Percentiles rank a stretch among this genome's conserved stretches.
These are phyloP conservation scores for Acanthochromis polyacanthus DNA, from an alignment of 2,113 vertebrate species.

Conservation along the genomic window DNA sequence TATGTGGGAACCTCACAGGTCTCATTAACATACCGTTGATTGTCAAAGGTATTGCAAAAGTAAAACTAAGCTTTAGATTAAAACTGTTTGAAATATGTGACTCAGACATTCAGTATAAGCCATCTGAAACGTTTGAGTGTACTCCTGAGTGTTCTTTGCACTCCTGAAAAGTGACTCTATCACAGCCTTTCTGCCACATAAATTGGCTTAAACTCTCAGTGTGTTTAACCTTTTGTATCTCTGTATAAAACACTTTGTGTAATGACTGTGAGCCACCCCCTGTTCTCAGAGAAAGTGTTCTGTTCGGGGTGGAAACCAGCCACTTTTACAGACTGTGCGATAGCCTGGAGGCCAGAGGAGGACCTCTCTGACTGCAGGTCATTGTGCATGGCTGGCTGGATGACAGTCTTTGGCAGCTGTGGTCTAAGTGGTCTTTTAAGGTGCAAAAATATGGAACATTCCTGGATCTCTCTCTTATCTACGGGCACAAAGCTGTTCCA, in stretches of 20 bases:
- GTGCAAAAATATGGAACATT: conserved; percentile 30
- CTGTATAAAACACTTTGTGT: conserved; percentile 5
- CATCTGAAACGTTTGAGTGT: neutral
- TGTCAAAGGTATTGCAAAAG: too few relatives aligned
- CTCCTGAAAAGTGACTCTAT: neutral
- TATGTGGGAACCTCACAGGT: too few relatives aligned
- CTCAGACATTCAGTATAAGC: neutral
- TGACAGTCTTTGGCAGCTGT: conserved; percentile 68
- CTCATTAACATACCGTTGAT: too few relatives aligned
- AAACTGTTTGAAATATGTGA: too few relatives aligned
- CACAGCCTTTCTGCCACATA: neutral
- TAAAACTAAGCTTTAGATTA: too few relatives aligned
- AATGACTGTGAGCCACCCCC: conserved; percentile 12
- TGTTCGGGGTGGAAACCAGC: conserved; percentile 22
- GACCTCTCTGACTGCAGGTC: conserved; percentile 62
- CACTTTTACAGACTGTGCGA: conserved; percentile 2
- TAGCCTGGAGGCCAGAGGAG: conserved; percentile 44
- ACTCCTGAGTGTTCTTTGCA: neutral
- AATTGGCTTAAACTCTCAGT: conserved; percentile 32
- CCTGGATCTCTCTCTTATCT: conserved; percentile 47
- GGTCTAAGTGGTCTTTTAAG: conserved; percentile 53
- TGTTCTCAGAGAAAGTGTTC: conserved; percentile 9
- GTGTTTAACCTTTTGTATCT: conserved; percentile 21
- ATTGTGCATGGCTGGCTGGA: conserved; percentile 44
- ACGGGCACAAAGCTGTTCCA: conserved; percentile 79